Base-by-base conservation (phyloP, 2,888 invertebrate genomes). In the Diaperis boleti region DNA sequence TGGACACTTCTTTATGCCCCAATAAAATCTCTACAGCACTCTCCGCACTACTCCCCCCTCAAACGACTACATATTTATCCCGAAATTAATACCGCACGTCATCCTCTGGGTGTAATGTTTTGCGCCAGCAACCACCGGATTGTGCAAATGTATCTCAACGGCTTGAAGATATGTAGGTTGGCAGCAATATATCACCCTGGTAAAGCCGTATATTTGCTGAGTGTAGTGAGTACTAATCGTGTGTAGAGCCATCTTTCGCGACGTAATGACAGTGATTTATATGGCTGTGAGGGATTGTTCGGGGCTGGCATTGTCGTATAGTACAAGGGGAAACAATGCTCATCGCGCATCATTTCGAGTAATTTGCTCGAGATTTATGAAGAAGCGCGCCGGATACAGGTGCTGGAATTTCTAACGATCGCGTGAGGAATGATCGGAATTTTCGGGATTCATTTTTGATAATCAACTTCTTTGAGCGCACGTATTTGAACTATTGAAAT, bases 171-270 rank as follows among this genome's bases (percentile, higher is more conserved):
- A 61, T 61, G 37, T 45, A 45, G 44, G 37, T 35, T 39, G 39
- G 45, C 33, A 50, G 54, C 44, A 33, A 44, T 61, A 54, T 54
- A 60, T 60, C 54, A 60, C 37, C 20, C n/a, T 44, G 20, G n/a
- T 26, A 41, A 50, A 33, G 47, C 59, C 59, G 59, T 60, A 52
- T 60, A 61, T 54, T 56, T 45, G 56, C 56, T 44, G 56, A 56
- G 56, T 45, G 56, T 56, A 45, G 56, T 56, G 45, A 56, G 52
- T 60, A 61, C 61, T 61, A 61, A 61, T 61, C 61, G 61, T 61
- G 61, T 61, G 61, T 54, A 54, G 45, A 35, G 44, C 61, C 61
- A 61, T 61, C 61, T 54, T 61, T 61, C 42, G 54, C 45, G 54
- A 41, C 15, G 54, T 47, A 61, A 61, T 61, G 61, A 61, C 61